Evolutionary conservation across 2,888 invertebrate species (phyloP).

Genomic region (Cosmopolites sordidus): DNA sequence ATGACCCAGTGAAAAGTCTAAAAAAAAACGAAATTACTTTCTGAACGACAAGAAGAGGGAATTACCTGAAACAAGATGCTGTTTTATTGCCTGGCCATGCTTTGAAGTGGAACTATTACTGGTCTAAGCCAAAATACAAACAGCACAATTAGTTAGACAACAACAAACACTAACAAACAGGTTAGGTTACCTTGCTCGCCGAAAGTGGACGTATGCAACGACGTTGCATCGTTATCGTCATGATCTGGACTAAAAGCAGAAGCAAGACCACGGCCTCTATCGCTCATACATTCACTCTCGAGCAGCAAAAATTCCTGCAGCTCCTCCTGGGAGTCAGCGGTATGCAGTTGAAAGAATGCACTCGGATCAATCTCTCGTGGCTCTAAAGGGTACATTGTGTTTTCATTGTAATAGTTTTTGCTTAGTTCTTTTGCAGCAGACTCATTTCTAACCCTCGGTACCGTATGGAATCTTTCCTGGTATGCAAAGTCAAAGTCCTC

Average conservation of each 20-base stretch:
- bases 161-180: constrained; percentile 23
- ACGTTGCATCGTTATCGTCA: constrained; percentile 12
- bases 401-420: constrained; percentile 35
- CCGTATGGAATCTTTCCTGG: constrained; percentile 52
- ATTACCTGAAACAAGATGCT: constrained; percentile 17
- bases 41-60: too few species aligned
- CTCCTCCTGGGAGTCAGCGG: constrained; percentile 59
- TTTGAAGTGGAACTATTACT: constrained; percentile 31
- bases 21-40: too few species aligned
- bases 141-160: constrained; percentile 28
- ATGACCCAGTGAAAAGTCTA: too few species aligned
- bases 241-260: constrained; percentile 43
- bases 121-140: constrained; percentile 33
- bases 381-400: constrained; percentile 53
- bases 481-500: constrained; percentile 30
- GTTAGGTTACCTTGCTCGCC: constrained; percentile 25
- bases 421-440: constrained; percentile 32
- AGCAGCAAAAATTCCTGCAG: constrained; percentile 58
- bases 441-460: constrained; percentile 52
- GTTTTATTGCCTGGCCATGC: constrained; percentile 37
- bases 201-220: constrained; percentile 7
- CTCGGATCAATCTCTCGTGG: constrained; percentile 57
- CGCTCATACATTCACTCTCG: constrained; percentile 57
- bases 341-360: constrained; percentile 55
- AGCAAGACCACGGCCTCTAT: constrained; percentile 50